A percentile compares a stretch with the other conserved stretches of the same genome.
These are phyloP conservation scores for Eubucco bourcierii DNA, from an alignment of 2,113 vertebrate species.

Conservation along the genomic window DNA sequence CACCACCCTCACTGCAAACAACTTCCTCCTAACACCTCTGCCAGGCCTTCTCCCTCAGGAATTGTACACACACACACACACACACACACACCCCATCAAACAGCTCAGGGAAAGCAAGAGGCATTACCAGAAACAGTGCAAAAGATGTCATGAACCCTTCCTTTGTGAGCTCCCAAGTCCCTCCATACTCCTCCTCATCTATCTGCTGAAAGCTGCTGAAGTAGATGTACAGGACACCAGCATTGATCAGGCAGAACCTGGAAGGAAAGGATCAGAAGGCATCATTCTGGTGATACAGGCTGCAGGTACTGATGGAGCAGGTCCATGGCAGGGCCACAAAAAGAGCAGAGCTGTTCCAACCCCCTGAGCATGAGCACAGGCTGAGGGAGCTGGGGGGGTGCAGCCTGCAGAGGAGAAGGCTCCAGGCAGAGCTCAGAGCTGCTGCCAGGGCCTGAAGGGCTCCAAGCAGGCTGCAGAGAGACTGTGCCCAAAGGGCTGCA, in stretches of 20 bases:
- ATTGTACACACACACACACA: neutral
- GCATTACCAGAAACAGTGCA: conserved; percentile 93
- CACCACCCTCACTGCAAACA: too few species aligned
- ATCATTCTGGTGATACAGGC: neutral
- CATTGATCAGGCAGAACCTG: conserved; percentile 98
- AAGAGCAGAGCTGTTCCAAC: too few species aligned
- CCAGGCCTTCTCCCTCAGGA: neutral
- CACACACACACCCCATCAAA: neutral
- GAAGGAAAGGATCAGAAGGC: neutral
- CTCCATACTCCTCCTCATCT: conserved; percentile 96
- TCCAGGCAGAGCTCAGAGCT: too few species aligned
- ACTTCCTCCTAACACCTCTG: neutral
- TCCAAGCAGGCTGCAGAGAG: too few species aligned
- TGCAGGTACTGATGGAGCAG: neutral
- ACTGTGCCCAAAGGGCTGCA: too few species aligned
- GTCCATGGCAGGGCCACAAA: too few species aligned
- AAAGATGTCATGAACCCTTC: conserved; percentile 99
- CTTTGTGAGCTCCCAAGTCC: conserved; percentile 97
- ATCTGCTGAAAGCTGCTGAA: conserved; percentile 98
- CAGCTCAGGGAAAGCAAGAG: neutral
- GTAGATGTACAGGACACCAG: conserved; percentile 95
- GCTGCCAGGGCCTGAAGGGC: too few species aligned
- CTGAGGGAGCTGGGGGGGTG: too few species aligned
- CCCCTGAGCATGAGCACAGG: too few species aligned
- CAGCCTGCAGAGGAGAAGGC: too few species aligned